These are phyloP conservation scores for Drosophila yakuba DNA, from an alignment of 1,140 invertebrate species.

Conservation along the genomic window DNA sequence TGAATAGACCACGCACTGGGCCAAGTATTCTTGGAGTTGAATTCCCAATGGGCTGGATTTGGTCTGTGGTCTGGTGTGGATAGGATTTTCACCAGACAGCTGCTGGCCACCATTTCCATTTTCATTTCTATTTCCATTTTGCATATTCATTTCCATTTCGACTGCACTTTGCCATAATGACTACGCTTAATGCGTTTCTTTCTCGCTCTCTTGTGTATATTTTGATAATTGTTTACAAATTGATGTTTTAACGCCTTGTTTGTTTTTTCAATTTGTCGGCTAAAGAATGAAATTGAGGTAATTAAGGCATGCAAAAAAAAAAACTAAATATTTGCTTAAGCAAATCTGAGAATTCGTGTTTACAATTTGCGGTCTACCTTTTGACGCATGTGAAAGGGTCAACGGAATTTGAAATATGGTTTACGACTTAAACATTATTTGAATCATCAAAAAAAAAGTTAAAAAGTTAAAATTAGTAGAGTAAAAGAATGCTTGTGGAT, in stretches of 20 bases:
- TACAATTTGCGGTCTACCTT: slow-evolving; percentile 15
- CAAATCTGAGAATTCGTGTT: slow-evolving; percentile 23
- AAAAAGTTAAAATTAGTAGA: too few relatives aligned
- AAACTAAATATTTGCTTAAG: slow-evolving; percentile 61
- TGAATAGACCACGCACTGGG: slow-evolving; percentile 58
- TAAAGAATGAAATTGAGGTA: slow-evolving; percentile 63
- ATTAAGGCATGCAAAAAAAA: slow-evolving; percentile 50
- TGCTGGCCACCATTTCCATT: slow-evolving; percentile 32
- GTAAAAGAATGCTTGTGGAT: too few relatives aligned
- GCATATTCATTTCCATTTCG: slow-evolving; percentile 33
- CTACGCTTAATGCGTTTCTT: slow-evolving; percentile 35
- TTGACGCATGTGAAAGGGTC: slow-evolving; percentile 54
- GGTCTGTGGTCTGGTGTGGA: not conserved
- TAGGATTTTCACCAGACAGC: slow-evolving; percentile 54
- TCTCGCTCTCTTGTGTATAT: slow-evolving; percentile 19
- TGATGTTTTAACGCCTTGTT: slow-evolving; percentile 64
- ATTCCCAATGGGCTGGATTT: slow-evolving; percentile 12
- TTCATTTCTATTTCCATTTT: not conserved
- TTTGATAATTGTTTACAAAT: slow-evolving; percentile 70
- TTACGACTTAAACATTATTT: not conserved
- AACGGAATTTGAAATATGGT: slow-evolving; percentile 23
- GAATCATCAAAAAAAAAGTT: too few relatives aligned
- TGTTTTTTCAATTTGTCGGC: slow-evolving; percentile 62
- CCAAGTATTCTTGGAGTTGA: slow-evolving; percentile 29
- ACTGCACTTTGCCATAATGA: slow-evolving; percentile 63